Conservation (phyloP, 1,140 invertebrate species). For the Drosophila lacteicornis region DNA sequence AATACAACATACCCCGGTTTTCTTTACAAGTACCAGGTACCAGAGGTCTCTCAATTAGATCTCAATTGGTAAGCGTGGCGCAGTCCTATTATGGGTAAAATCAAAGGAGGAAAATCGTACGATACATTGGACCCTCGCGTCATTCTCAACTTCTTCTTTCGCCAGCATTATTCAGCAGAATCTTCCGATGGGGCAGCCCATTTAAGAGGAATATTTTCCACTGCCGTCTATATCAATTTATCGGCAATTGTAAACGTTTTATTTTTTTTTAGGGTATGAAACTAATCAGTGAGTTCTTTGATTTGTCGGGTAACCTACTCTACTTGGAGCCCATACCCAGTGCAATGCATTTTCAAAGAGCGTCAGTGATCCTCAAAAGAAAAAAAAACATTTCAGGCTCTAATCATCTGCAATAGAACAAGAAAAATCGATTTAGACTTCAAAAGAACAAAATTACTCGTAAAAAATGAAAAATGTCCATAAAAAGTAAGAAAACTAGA, state of each 20-base stretch:
- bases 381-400: neutral
- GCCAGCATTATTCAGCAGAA: constrained; percentile 16
- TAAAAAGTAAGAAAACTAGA: too few relatives aligned
- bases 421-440: too few relatives aligned
- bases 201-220: neutral
- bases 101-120: constrained; percentile 41
- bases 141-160: neutral
- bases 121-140: constrained; percentile 11
- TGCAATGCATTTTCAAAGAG: neutral
- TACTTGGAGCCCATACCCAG: constrained; percentile 16
- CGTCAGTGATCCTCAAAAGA: neutral
- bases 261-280: neutral
- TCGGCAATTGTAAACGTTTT: constrained; percentile 1
- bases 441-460: too few relatives aligned
- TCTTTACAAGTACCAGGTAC: neutral
- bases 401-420: too few relatives aligned
- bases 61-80: constrained; percentile 58
- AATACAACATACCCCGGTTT: neutral
- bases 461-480: too few relatives aligned
- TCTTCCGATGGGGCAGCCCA: neutral
- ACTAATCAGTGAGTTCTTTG: neutral
- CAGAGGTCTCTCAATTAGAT: constrained; percentile 46
- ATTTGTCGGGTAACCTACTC: neutral
- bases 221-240: neutral
- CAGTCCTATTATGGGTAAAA: constrained; percentile 34